These are phyloP conservation scores for Bucorvus abyssinicus DNA, from an alignment of 2,797 vertebrate species.

Conservation along the genomic window DNA sequence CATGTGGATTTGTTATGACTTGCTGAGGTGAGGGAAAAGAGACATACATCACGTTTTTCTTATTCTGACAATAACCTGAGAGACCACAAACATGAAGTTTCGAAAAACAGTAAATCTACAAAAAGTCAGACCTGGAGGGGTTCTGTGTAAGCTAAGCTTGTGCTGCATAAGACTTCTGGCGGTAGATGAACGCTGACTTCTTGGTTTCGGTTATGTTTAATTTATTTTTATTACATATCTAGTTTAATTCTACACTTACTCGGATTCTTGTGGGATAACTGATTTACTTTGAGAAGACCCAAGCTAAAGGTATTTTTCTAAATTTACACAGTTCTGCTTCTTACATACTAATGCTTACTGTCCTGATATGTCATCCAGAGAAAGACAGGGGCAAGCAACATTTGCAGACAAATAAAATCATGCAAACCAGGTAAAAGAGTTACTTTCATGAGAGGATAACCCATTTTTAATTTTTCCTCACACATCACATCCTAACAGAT, in stretches of 20 bases:
- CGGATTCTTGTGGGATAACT: not conserved
- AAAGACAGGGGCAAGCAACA: not conserved
- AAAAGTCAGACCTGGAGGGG: not conserved
- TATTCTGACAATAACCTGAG: not conserved
- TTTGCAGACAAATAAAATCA: not conserved
- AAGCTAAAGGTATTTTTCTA: not conserved
- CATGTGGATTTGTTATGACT: not conserved
- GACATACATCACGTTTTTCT: not conserved
- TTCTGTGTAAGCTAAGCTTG: not conserved
- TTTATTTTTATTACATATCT: not conserved
- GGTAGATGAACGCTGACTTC: not conserved
- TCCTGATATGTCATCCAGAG: not conserved
- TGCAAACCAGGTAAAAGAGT: not conserved
- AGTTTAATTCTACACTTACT: not conserved
- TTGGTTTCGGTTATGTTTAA: not conserved
- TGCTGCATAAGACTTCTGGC: not conserved
- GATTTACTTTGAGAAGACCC: not conserved
- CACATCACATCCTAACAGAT: slow-evolving; percentile 12
- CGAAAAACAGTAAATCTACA: not conserved
- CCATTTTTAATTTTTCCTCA: slow-evolving; percentile 3
- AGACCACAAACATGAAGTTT: not conserved
- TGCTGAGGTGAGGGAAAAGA: not conserved
- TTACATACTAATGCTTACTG: not conserved
- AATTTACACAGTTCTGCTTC: not conserved
- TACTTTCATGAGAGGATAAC: not conserved